Evolutionary conservation across 2,888 invertebrate species (phyloP), one percentile per base, ranked within the genome.

Genomic region (Drosophila suboccidentalis): DNA sequence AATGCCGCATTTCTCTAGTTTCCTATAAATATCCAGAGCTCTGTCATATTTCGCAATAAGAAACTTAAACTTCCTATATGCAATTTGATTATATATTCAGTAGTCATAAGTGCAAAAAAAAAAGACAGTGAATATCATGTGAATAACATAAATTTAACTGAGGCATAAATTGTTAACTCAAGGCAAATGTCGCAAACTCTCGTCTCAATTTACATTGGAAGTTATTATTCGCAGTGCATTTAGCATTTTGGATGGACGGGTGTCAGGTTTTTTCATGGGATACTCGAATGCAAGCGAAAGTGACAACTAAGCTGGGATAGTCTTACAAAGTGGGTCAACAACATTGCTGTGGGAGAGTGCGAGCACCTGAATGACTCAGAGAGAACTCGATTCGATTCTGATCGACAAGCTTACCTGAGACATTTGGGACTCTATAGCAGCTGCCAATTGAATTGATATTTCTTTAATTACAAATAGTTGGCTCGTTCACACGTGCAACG

Each of bases 301-400:
- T 71, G 71, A 75, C 41, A 70, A 66, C 60, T 62, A 49, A 69
- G 75, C 70, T 60, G 61, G 69, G 65, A 71, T 72, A 66, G 51
- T 68, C 51, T 77, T 79, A 73, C 73, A 73, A 79, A 83, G 57
- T 84, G 80, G 83, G 83, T 75, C 86, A 84, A 81, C 83, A 81
- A 83, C 85, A 66, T 53, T 44, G 22, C 58, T 51, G 46, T 57
- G 71, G 43, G 47, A 71, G 13, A 62, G 47, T 63, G 71, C 57
- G 8, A 60, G 26, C 61, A 60, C 17, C 55, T 55, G 44, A 59
- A 71, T 82, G 80, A 82, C 22, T 22, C 54, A 29, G 2, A 32
- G 32, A 34, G 36, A 38, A 38, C 22, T 38, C 4, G 4, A 50
- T 44, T 55, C 32, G 34, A 43, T 32, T 39, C n/a, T 49, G 29